phyloP scores from a whole-genome alignment of 2,888 invertebrate species.

The Ametastegia equiseti region DNA sequence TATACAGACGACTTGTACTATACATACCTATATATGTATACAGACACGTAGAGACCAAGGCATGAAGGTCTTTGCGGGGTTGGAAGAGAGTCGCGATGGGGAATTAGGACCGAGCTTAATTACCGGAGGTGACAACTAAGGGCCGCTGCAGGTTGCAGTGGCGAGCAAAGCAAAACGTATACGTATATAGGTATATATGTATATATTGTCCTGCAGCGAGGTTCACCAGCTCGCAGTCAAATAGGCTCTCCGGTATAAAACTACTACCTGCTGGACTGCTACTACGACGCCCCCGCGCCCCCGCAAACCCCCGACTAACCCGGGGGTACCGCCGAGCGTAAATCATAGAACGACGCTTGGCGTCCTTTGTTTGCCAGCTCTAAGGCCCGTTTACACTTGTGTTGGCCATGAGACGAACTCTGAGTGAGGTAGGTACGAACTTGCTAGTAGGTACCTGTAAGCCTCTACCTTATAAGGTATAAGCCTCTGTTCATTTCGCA shows the following conservation, averaged over 20 bases:
- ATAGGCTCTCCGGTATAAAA: not conserved
- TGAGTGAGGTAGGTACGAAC: too few species aligned
- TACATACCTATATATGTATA: too few species aligned
- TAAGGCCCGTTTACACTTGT: slow-evolving; percentile 36
- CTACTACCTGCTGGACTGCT: slow-evolving; percentile 51
- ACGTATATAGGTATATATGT: too few species aligned
- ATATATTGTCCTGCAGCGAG: not conserved
- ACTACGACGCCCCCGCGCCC: slow-evolving; percentile 54
- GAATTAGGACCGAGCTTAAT: slow-evolving; percentile 15
- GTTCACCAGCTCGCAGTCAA: slow-evolving; percentile 2
- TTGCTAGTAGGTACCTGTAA: too few species aligned
- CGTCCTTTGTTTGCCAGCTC: slow-evolving; percentile 47
- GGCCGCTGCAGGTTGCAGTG: not conserved
- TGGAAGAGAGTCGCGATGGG: not conserved
- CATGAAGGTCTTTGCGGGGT: not conserved
- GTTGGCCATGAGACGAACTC: not conserved
- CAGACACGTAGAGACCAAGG: not conserved
- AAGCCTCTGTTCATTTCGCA: too few species aligned
- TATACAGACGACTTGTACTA: too few species aligned
- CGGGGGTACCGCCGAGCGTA: slow-evolving; percentile 52
- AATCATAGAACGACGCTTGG: slow-evolving; percentile 61
- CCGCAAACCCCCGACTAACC: slow-evolving; percentile 14
- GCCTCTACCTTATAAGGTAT: too few species aligned
- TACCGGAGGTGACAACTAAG: slow-evolving; percentile 27
- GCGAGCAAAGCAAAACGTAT: not conserved